Conservation (phyloP, 2,888 invertebrate species). For the Dynastes hyllus region DNA sequence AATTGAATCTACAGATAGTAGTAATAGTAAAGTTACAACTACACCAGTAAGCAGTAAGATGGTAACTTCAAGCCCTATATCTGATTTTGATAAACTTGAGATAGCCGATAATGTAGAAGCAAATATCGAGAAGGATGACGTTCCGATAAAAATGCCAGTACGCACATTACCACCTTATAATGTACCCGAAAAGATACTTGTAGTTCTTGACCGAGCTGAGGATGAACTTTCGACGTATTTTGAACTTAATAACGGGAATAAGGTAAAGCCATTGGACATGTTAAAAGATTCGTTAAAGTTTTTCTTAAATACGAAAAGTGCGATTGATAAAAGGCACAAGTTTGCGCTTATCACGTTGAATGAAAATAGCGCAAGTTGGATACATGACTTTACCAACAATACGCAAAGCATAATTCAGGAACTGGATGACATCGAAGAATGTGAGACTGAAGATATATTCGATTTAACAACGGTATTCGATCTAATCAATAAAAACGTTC, state of each 20-base stretch:
- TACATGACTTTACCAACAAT: slow-evolving; percentile 78
- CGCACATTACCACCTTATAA: slow-evolving; percentile 73
- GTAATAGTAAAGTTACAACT: not conserved
- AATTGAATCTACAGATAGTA: not conserved
- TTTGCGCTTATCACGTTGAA: slow-evolving; percentile 78
- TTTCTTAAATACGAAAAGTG: slow-evolving; percentile 77
- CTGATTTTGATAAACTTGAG: slow-evolving; percentile 22
- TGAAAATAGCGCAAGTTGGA: slow-evolving; percentile 73
- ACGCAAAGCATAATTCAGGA: slow-evolving; percentile 74
- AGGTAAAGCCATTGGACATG: slow-evolving; percentile 76
- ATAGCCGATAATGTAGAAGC: slow-evolving; percentile 11
- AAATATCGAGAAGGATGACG: slow-evolving; percentile 13
- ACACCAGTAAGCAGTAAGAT: not conserved
- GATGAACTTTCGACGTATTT: slow-evolving; percentile 75
- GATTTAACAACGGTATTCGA: slow-evolving; percentile 76
- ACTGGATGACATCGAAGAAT: slow-evolving; percentile 75
- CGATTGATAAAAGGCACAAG: slow-evolving; percentile 77
- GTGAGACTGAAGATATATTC: slow-evolving; percentile 73
- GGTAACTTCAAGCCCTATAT: not conserved
- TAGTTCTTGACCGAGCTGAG: slow-evolving; percentile 77
- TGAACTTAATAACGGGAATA: slow-evolving; percentile 73
- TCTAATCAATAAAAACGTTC: slow-evolving; percentile 73
- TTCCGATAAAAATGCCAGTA: slow-evolving; percentile 64
- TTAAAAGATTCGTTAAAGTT: slow-evolving; percentile 77
- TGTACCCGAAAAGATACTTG: slow-evolving; percentile 77